Evolutionary conservation across 2,797 vertebrate species (phyloP), one percentile per base, ranked within the genome.

Genomic region (Esox masquinongy): DNA sequence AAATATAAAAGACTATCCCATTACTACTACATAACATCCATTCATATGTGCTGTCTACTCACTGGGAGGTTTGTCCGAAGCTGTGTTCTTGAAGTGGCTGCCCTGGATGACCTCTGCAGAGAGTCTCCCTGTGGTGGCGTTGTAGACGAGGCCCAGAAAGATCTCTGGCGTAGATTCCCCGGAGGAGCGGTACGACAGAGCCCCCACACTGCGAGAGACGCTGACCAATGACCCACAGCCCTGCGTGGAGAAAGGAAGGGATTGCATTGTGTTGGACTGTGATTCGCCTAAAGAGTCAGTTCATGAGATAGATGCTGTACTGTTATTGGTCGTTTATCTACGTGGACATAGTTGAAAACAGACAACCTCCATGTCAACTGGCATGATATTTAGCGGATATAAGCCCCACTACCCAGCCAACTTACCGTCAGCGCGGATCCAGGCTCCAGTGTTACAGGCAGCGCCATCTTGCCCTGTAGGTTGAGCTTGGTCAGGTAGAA

Each of bases 401-500:
- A 8, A 39, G 9, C 56, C 11, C 4, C 3, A 2, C 56, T 61
- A 3, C 9, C 24, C 66, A 67, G 56, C 2, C 92, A n/a, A 92
- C 96, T 97, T 90, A 99, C 97, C 77, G 97, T 95, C 72, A 96
- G 93, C 86, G 93, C 95, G 77, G 97, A 97, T 84, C 97, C 96
- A 31, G 96, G 96, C 85, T 99, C 97, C 92, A 99, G 85, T 61
- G 96, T 97, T 87, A 99, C 97, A 39, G 97, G 97, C 66, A 99
- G 90, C 56, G 97, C 96, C 77, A 97, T 96, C 92, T 98, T 99
- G 81, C 97, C 97, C 94, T 99, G 96, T 90, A 98, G 95, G 93
- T 99, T 99, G 89, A 99, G 93, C 88, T 99, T 99, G 50, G 97
- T 98, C 91, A 99, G 94, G 91, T 97, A 96, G 92, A 99, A 98